phyloP scores from a whole-genome alignment of 2,113 vertebrate species.

The Daboia siamensis region DNA sequence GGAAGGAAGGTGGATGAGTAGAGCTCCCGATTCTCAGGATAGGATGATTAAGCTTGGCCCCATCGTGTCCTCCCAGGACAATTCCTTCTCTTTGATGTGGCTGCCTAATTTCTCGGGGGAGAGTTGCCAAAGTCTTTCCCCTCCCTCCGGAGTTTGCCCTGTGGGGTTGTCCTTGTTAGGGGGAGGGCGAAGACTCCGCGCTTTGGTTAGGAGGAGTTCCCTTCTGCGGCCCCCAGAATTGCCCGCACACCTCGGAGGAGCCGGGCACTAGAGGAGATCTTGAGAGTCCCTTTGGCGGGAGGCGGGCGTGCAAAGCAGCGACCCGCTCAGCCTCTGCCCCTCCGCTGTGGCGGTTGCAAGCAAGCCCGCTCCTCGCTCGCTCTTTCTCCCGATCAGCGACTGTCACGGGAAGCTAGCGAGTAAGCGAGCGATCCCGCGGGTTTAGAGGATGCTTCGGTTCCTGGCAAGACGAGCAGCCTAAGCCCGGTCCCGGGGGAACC shows the following conservation, averaged over 20 bases:
- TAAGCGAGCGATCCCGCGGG: neutral
- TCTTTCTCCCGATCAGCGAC: neutral
- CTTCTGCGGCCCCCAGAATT: conserved; percentile 43
- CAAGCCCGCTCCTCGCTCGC: neutral
- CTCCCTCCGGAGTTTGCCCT: neutral
- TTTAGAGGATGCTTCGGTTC: conserved; percentile 24
- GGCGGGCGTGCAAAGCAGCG: conserved; percentile 20
- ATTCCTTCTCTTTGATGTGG: conserved; percentile 40
- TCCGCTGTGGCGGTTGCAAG: conserved; percentile 31
- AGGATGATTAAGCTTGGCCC: neutral
- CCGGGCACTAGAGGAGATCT: conserved; percentile 12
- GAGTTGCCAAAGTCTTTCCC: conserved; percentile 27
- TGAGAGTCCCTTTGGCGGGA: conserved; percentile 48
- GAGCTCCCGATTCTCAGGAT: neutral
- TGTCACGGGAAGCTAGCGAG: conserved; percentile 10
- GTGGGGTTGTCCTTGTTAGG: neutral
- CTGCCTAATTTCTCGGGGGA: conserved; percentile 48
- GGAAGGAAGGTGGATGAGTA: neutral
- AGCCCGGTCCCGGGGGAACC: neutral
- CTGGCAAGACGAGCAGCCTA: neutral
- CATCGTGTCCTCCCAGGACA: neutral
- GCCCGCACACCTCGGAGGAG: conserved; percentile 59
- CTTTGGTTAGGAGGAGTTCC: neutral
- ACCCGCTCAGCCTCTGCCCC: conserved; percentile 29
- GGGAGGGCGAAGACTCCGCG: neutral